Evolutionary conservation across 2,888 invertebrate species (phyloP).

Genomic region (Calameuta pallipes): DNA sequence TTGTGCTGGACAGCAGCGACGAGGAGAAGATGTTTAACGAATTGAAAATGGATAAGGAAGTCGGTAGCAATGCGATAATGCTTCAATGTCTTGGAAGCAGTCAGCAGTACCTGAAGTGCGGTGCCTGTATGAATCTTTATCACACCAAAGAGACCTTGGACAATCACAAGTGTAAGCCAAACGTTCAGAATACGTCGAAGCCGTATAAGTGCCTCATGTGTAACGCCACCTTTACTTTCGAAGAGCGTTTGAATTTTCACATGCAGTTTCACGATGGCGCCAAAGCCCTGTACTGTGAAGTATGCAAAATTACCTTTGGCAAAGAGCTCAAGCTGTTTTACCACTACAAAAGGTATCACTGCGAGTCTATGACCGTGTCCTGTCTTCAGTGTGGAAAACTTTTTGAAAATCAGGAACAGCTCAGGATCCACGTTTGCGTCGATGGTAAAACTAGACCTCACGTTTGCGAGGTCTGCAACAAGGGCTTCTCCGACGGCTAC

Average conservation of each 20-base stretch:
- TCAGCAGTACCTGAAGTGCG: conserved; percentile 50
- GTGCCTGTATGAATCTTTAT: conserved; percentile 54
- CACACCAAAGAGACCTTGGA: conserved; percentile 48
- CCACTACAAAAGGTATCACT: conserved; percentile 53
- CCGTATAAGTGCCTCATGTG: conserved; percentile 46
- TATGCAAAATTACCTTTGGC: conserved; percentile 47
- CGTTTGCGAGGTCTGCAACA: conserved; percentile 50
- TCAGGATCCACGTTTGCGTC: conserved; percentile 43
- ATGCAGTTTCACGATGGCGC: conserved; percentile 44
- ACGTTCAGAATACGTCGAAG: conserved; percentile 42
- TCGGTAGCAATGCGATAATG: conserved; percentile 31
- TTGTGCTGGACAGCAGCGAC: conserved; percentile 50
- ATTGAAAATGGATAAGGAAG: conserved; percentile 25
- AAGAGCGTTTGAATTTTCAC: conserved; percentile 51
- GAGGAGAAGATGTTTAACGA: conserved; percentile 41
- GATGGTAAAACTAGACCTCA: conserved; percentile 52
- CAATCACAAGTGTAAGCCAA: conserved; percentile 50
- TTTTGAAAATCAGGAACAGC: conserved; percentile 40
- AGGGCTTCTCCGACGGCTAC: conserved; percentile 53
- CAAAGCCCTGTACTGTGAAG: conserved; percentile 44
- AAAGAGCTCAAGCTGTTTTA: conserved; percentile 51
- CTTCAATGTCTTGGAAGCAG: conserved; percentile 35
- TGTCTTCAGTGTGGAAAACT: conserved; percentile 54
- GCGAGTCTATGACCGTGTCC: conserved; percentile 41
- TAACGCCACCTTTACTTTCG: conserved; percentile 44